Conservation (phyloP, 2,113 vertebrate species). For the Gadus chalcogrammus region DNA sequence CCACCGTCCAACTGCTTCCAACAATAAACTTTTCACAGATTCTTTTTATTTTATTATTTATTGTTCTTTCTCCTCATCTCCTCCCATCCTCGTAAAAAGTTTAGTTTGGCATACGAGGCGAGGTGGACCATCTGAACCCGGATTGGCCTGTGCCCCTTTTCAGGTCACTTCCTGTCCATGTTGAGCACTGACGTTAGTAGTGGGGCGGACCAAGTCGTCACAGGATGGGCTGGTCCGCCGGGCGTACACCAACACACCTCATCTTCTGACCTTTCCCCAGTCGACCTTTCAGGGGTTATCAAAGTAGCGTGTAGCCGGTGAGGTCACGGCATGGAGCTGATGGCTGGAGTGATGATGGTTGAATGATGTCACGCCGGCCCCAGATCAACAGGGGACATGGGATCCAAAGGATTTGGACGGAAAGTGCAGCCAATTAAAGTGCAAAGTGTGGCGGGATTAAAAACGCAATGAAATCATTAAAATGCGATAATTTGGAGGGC, state of each 20-base stretch:
- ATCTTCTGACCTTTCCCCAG: conserved; percentile 39
- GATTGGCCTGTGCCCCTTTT: conserved; percentile 32
- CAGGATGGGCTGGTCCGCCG: conserved; percentile 54
- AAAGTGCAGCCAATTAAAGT: no score
- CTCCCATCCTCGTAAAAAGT: not conserved
- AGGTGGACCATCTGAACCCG: not conserved
- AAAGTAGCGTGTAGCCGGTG: conserved; percentile 36
- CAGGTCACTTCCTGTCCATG: conserved; percentile 45
- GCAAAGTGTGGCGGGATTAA: no score
- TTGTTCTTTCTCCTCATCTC: conserved; percentile 1
- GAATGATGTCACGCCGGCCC: conserved; percentile 26
- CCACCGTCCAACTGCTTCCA: not conserved
- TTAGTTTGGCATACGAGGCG: conserved; percentile 16
- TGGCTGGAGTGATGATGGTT: conserved; percentile 4
- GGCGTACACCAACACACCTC: conserved; percentile 53
- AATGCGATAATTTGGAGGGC: no score
- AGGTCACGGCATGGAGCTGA: conserved; percentile 19
- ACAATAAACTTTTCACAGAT: not conserved
- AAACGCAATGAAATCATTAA: no score
- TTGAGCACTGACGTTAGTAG: conserved; percentile 25
- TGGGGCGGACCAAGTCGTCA: conserved; percentile 29
- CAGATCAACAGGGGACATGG: not conserved
- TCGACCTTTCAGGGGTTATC: conserved; percentile 48
- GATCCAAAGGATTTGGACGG: no score
- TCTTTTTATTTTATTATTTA: not conserved